Conservation (phyloP, 1,140 invertebrate species). For the Aporrectodea caliginosa region DNA sequence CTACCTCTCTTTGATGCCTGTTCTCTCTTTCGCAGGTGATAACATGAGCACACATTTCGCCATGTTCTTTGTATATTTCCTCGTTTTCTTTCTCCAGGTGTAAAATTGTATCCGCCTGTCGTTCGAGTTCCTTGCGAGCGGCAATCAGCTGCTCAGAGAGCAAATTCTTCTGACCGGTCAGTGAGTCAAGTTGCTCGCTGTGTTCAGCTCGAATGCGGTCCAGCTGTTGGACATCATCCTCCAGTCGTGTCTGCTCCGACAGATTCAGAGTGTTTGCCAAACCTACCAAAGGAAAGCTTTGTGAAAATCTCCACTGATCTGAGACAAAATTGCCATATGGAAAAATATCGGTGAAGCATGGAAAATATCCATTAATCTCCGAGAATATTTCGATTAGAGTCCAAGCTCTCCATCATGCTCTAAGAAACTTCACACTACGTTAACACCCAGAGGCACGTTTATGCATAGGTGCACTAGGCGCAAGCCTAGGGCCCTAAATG, state of each 20-base stretch:
- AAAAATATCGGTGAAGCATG: no score
- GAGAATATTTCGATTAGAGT: no score
- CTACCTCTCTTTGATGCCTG: slow-evolving; percentile 49
- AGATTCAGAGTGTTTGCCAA: slow-evolving; percentile 52
- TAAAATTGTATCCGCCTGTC: slow-evolving; percentile 41
- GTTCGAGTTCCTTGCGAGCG: slow-evolving; percentile 47
- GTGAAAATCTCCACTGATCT: no score
- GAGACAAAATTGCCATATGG: no score
- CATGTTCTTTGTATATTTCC: slow-evolving; percentile 51
- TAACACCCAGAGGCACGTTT: no score
- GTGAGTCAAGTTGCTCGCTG: slow-evolving; percentile 48
- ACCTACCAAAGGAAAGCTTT: slow-evolving; percentile 39
- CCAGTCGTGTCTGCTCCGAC: slow-evolving; percentile 49
- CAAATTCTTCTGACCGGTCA: slow-evolving; percentile 51
- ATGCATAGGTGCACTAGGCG: no score
- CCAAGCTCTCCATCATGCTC: no score
- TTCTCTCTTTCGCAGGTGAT: slow-evolving; percentile 53
- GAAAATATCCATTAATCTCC: no score
- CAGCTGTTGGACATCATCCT: slow-evolving; percentile 50
- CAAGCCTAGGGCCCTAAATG: no score
- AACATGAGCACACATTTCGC: slow-evolving; percentile 47
- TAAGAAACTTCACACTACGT: no score
- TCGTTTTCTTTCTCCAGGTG: slow-evolving; percentile 54
- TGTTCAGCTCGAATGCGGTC: slow-evolving; percentile 52
- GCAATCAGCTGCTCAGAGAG: slow-evolving; percentile 51